Evolutionary conservation across 64 coral and sea anemone genomes (phyloP).

Genomic region (Montipora efflorescens): DNA sequence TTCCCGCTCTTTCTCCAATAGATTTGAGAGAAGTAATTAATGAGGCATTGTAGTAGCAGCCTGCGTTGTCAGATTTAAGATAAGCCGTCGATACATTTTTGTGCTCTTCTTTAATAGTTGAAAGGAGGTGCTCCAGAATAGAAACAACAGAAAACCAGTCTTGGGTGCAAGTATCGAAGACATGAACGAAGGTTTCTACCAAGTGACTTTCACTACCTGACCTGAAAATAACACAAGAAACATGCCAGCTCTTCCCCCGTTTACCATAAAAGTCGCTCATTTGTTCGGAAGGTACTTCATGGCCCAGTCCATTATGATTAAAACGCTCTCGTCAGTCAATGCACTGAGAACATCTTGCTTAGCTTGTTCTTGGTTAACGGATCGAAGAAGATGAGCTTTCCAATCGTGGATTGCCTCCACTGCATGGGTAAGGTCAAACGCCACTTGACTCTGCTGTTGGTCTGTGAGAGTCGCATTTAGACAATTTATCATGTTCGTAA

Average conservation of each 20-base stretch:
- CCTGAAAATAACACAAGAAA: slow-evolving; percentile 18
- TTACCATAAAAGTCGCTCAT: slow-evolving; percentile 49
- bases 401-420: not conserved
- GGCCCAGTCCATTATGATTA: slow-evolving; percentile 69
- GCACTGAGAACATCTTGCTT: slow-evolving; percentile 38
- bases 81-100: not conserved
- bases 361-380: slow-evolving; percentile 71
- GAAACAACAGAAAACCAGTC: slow-evolving; percentile 57
- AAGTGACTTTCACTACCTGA: not conserved
- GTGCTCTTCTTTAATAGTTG: slow-evolving; percentile 44
- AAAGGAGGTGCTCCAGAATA: slow-evolving; percentile 37
- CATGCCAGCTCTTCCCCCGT: slow-evolving; percentile 37
- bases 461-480: not conserved
- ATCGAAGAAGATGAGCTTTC: slow-evolving; percentile 64
- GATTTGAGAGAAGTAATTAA: slow-evolving; percentile 6
- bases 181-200: slow-evolving; percentile 5
- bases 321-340: slow-evolving; percentile 13
- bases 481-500: slow-evolving; percentile 20
- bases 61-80: slow-evolving; percentile 43
- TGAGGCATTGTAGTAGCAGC: slow-evolving; percentile 21
- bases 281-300: slow-evolving; percentile 52
- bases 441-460: not conserved
- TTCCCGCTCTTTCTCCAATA: slow-evolving; percentile 21
- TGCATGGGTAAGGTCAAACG: too few relatives aligned
- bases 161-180: slow-evolving; percentile 53